A percentile compares a stretch with the other conserved stretches of the same genome.
Conservation (phyloP, 2,797 vertebrate genomes). For the Podarcis lilfordi region DNA sequence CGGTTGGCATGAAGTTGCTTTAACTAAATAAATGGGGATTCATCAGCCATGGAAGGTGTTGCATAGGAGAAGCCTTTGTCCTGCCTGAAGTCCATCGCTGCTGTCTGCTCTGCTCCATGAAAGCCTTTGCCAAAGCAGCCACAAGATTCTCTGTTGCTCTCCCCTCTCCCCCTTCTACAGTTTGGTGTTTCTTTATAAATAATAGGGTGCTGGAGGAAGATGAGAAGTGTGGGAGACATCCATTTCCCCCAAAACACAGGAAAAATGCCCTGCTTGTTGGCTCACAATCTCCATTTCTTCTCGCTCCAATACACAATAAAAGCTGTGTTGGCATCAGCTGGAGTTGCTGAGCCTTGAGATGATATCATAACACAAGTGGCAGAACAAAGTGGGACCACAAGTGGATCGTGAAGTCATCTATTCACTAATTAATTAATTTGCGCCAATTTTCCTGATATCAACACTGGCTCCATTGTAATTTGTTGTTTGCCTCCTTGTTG, state of each 20-base stretch:
- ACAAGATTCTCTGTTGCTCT: background rate
- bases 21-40: background rate
- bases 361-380: constrained; percentile 75
- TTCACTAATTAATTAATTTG: constrained; percentile 56
- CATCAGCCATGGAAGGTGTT: background rate
- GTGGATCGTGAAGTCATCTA: constrained; percentile 60
- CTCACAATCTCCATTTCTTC: background rate
- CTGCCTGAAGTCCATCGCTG: background rate
- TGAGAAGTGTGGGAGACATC: rapidly evolving
- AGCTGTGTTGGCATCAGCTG: constrained; percentile 73
- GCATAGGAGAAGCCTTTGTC: background rate
- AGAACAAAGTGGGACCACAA: constrained; percentile 53
- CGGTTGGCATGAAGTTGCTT: background rate
- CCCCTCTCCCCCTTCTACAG: background rate
- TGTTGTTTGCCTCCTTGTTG: constrained; percentile 32
- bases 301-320: constrained; percentile 62
- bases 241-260: background rate
- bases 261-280: background rate
- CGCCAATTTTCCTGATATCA: constrained; percentile 19
- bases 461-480: constrained; percentile 69
- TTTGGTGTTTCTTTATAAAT: background rate
- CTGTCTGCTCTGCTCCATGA: background rate
- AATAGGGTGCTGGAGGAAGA: background rate
- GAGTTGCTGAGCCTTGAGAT: constrained; percentile 70
- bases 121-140: background rate